Evolutionary conservation across 2,888 invertebrate species (phyloP).

Genomic region (Drosophila bunnanda): DNA sequence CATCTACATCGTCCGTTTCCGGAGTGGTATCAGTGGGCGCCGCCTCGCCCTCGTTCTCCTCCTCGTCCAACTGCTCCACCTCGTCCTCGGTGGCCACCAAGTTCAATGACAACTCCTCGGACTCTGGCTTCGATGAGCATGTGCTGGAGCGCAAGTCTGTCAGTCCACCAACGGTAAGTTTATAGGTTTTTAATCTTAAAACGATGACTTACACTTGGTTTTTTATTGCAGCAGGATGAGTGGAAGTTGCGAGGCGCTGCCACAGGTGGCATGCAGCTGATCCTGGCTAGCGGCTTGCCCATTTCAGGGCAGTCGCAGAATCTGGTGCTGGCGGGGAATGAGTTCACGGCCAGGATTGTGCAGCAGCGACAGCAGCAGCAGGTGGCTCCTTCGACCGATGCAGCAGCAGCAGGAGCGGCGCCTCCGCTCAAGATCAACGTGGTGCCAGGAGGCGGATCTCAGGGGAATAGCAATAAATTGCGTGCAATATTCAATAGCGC

Average conservation of each 20-base stretch:
- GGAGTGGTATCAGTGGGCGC: slow-evolving; percentile 60
- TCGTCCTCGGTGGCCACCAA: slow-evolving; percentile 81
- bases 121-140: slow-evolving; percentile 90
- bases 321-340: slow-evolving; percentile 80
- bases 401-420: neutral
- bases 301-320: slow-evolving; percentile 79
- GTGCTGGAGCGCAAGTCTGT: slow-evolving; percentile 83
- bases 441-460: slow-evolving; percentile 18
- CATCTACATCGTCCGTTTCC: slow-evolving; percentile 20
- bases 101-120: slow-evolving; percentile 89
- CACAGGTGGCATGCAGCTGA: slow-evolving; percentile 73
- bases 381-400: neutral
- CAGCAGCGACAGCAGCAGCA: slow-evolving; percentile 75
- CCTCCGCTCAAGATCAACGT: slow-evolving; percentile 58
- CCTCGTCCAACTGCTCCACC: slow-evolving; percentile 76
- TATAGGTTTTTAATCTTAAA: accelerated
- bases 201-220: slow-evolving; percentile 1
- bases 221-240: slow-evolving; percentile 75
- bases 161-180: slow-evolving; percentile 82
- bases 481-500: slow-evolving; percentile 82
- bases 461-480: slow-evolving; percentile 62
- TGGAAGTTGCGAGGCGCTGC: slow-evolving; percentile 64
- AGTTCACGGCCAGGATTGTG: slow-evolving; percentile 78
- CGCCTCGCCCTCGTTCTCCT: slow-evolving; percentile 78
- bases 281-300: slow-evolving; percentile 80